Evolutionary conservation across 1,140 invertebrate genomes (phyloP), one percentile per base, ranked within the genome.

Genomic region (Drosophila ananassae): DNA sequence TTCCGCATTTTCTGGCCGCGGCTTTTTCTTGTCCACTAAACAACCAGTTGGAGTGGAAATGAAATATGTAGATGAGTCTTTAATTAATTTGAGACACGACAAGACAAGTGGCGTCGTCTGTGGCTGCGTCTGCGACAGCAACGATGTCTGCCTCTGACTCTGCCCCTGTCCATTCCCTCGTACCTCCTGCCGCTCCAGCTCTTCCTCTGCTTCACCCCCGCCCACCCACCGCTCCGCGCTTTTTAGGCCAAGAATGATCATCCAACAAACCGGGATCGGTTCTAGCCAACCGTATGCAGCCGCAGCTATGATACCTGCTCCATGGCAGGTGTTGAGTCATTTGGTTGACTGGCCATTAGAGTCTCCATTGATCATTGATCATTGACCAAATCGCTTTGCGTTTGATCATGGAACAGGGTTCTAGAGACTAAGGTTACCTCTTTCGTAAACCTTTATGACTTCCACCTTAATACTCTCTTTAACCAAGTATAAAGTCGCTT

Each of bases 1-100:
- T 87, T 87, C 83, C 83, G 83, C 83, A 87, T 87, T 87, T 87
- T 83, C 83, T 76, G 51, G 63, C 47, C 60, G 56, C 53, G 64
- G 55, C 77, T 57, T 53, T 74, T 74, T 74, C 71, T 75, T 66
- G 73, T 75, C 67, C 67, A 71, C 67, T 69, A 71, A 71, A 69
- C 67, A 87, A 87, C 82, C 79, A 89, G 82, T 87, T 89, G 71
- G 83, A 87, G 83, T 89, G 83, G 83, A 87, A 89, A 89, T 89
- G 83, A 89, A 89, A 89, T 89, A 89, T 89, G 83, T 89, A 89
- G 83, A 89, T 89, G 83, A 89, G 83, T 89, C 83, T 89, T 89
- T 89, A 89, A 89, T 89, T 89, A 89, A 89, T 89, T 89, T 89
- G 84, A 89, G 83, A 83, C 83, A 89, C 83, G 83, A 89, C 83